Percentiles rank a stretch among this genome's conserved stretches.
Evolutionary conservation across 37 sponge, comb jelly and placozoan species (phyloP).

Genomic region (Diacarnus erythraeanus): DNA sequence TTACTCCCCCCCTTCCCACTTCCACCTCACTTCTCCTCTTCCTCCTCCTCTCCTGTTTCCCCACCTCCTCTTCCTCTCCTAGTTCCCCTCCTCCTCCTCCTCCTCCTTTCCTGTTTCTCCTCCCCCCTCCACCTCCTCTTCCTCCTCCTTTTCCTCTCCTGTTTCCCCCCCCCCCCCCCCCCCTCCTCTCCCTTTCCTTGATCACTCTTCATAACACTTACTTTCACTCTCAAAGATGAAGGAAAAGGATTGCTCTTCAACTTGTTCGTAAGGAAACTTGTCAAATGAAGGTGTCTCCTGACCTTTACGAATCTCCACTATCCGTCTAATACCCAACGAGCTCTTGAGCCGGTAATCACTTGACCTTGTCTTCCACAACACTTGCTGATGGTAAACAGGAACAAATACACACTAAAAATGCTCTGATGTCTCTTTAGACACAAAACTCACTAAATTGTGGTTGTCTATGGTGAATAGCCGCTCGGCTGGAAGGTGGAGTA

Average conservation of each 20-base stretch:
- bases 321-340: conserved; percentile 47
- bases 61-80: background rate
- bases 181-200: background rate
- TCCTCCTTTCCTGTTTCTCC: no score
- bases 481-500: conserved; percentile 44
- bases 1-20: background rate
- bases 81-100: background rate
- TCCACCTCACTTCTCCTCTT: background rate
- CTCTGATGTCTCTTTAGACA: background rate
- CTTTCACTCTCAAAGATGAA: conserved; percentile 68
- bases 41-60: background rate
- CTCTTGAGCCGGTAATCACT: background rate
- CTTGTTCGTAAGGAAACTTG: conserved; percentile 70
- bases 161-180: background rate
- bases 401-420: background rate
- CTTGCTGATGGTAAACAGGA: conserved; percentile 25
- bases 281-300: conserved; percentile 64
- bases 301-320: conserved; percentile 66
- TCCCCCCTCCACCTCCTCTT: background rate
- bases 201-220: background rate
- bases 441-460: conserved; percentile 50
- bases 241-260: conserved; percentile 67
- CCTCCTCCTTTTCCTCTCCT: background rate
- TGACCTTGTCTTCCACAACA: conserved; percentile 16
- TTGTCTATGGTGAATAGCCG: conserved; percentile 48